Conservation (phyloP, 2,888 invertebrate species). For the Parochlus steinenii region DNA sequence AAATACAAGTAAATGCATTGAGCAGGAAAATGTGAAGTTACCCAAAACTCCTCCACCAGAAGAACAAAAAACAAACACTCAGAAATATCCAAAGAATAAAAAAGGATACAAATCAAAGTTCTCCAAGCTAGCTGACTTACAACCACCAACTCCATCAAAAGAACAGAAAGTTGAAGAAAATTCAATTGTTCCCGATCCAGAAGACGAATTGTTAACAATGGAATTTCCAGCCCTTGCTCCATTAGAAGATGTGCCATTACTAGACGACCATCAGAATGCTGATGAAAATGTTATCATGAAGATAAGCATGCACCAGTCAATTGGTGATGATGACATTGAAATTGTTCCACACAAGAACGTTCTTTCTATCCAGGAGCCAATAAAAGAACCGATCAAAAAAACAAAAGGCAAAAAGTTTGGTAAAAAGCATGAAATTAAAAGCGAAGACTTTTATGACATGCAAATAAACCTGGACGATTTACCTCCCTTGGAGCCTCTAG, state of each 20-base stretch:
- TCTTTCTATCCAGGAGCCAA: not conserved
- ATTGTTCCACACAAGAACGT: constrained; percentile 7
- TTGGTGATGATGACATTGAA: constrained; percentile 12
- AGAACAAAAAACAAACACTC: not conserved
- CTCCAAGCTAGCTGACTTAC: not conserved
- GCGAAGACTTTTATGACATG: constrained; percentile 9
- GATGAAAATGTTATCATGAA: constrained; percentile 7
- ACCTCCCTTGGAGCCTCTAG: constrained; percentile 7
- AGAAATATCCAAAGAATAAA: not conserved
- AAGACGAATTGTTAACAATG: constrained; percentile 7
- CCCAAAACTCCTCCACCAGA: not conserved
- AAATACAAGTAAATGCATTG: not conserved
- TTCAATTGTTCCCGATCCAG: constrained; percentile 1
- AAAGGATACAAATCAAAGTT: not conserved
- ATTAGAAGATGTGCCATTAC: constrained; percentile 1
- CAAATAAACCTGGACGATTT: constrained; percentile 8
- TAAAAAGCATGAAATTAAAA: constrained; percentile 1
- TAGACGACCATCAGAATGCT: not conserved
- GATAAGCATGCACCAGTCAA: constrained; percentile 12
- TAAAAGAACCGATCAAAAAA: not conserved
- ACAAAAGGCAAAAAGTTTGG: not conserved
- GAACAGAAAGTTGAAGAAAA: not conserved
- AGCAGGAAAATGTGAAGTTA: not conserved
- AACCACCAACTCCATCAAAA: not conserved
- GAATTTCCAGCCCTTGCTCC: constrained; percentile 1